Conservation (phyloP, 37 sponge, comb jelly and placozoan genomes). For the Axinella damicornis region DNA sequence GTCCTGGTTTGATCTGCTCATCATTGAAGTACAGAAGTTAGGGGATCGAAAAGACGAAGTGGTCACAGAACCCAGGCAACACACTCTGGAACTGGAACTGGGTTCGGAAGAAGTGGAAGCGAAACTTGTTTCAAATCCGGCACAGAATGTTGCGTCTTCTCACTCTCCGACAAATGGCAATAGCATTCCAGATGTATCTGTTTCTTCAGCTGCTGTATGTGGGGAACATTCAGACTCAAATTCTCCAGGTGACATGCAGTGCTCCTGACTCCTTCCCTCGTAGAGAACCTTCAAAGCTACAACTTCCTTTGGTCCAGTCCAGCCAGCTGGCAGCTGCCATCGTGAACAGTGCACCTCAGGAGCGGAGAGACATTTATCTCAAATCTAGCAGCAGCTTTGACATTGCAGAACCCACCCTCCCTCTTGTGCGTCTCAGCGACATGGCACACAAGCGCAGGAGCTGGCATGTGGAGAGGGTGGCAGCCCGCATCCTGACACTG, state of each 20-base stretch:
- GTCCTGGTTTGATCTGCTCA: conserved; percentile 86
- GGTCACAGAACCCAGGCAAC: neutral
- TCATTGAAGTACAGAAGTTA: conserved; percentile 50
- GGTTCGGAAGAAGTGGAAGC: too few species aligned
- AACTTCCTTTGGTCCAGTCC: conserved; percentile 6
- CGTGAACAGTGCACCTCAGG: conserved; percentile 66
- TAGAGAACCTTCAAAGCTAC: neutral
- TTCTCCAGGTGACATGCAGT: too few species aligned
- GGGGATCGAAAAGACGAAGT: neutral
- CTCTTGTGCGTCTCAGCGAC: neutral
- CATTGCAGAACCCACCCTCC: neutral
- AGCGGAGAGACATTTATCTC: conserved; percentile 59
- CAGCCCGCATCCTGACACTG: conserved; percentile 18
- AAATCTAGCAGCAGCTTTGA: conserved; percentile 23
- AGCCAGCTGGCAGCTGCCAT: conserved; percentile 74
- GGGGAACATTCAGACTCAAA: too few species aligned
- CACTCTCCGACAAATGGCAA: too few species aligned
- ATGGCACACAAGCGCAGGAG: conserved; percentile 34
- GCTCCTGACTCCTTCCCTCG: too few species aligned
- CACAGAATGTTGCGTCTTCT: too few species aligned
- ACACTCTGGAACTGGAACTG: neutral
- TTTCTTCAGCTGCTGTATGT: too few species aligned
- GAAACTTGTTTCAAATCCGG: neutral
- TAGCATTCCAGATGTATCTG: neutral
- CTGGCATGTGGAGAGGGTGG: conserved; percentile 63